These are phyloP conservation scores for Rhagoletis pomonella DNA, from an alignment of 1,140 invertebrate genomes.

Conservation along the genomic window DNA sequence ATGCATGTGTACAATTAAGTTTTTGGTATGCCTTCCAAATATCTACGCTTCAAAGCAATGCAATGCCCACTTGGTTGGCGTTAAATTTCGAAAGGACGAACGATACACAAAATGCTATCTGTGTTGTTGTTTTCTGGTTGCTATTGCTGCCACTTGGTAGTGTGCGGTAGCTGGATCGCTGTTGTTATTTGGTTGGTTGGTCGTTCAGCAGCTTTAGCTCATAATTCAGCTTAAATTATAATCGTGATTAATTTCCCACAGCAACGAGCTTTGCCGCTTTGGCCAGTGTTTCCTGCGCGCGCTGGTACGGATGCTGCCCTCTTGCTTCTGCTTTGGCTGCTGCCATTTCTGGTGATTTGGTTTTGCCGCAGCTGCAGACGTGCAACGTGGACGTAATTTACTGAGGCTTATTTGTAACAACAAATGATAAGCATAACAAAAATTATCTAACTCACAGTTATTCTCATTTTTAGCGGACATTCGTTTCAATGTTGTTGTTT, in stretches of 20 bases:
- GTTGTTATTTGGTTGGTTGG: conserved; percentile 34
- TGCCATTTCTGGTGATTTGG: background rate
- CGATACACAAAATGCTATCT: background rate
- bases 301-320: background rate
- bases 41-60: background rate
- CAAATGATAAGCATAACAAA: conserved; percentile 36
- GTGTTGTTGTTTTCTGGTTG: background rate
- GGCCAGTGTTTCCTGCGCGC: background rate
- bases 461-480: background rate
- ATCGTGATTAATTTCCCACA: conserved; percentile 48
- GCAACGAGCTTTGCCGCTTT: background rate
- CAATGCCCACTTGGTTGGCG: background rate
- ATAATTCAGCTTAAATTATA: conserved; percentile 52
- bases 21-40: background rate
- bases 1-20: background rate
- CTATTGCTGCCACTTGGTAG: background rate
- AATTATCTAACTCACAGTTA: conserved; percentile 36
- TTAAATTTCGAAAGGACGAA: background rate
- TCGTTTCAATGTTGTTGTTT: conserved; percentile 39
- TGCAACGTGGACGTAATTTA: conserved; percentile 28
- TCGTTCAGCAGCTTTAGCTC: conserved; percentile 42
- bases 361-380: conserved; percentile 27
- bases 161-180: background rate
- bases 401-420: conserved; percentile 47
- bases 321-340: background rate